A percentile compares a stretch with the other conserved stretches of the same genome.
These are phyloP conservation scores for Steinernema feltiae DNA, from an alignment of 1,140 invertebrate species.

Conservation along the genomic window DNA sequence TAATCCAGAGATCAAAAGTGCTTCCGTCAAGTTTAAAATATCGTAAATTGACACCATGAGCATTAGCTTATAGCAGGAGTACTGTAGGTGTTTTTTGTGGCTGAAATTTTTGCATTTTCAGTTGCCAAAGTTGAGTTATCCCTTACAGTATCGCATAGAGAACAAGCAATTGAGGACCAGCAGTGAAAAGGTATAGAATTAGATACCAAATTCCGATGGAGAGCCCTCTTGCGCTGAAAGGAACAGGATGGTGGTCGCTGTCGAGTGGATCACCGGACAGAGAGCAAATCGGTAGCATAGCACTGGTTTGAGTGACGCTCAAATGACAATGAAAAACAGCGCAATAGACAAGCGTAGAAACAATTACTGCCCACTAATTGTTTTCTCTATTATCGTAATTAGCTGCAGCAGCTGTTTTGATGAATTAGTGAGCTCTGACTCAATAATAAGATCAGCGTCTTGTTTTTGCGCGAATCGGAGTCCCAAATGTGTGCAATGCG, in stretches of 20 bases:
- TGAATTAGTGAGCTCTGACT: no score
- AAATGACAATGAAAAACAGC: no score
- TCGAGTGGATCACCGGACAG: not conserved
- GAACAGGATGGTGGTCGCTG: not conserved
- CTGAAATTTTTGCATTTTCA: not conserved
- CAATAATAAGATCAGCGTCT: no score
- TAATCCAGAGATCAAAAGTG: not conserved
- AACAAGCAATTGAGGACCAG: not conserved
- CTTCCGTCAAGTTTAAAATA: not conserved
- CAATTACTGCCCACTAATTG: no score
- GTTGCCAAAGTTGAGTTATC: not conserved
- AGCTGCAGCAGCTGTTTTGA: no score
- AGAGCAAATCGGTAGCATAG: not conserved
- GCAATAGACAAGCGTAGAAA: no score
- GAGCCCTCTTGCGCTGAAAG: not conserved
- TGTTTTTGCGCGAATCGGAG: no score
- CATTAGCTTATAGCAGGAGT: slow-evolving; percentile 3
- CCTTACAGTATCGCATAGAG: not conserved
- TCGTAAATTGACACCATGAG: not conserved
- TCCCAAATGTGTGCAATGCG: no score
- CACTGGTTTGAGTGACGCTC: not conserved
- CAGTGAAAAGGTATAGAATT: not conserved
- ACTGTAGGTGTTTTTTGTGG: not conserved
- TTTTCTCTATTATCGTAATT: no score
- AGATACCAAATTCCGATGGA: not conserved